A percentile compares a stretch with the other conserved stretches of the same genome.
These are phyloP conservation scores for Taphrorychus bicolor DNA, from an alignment of 2,888 invertebrate genomes.

Conservation along the genomic window DNA sequence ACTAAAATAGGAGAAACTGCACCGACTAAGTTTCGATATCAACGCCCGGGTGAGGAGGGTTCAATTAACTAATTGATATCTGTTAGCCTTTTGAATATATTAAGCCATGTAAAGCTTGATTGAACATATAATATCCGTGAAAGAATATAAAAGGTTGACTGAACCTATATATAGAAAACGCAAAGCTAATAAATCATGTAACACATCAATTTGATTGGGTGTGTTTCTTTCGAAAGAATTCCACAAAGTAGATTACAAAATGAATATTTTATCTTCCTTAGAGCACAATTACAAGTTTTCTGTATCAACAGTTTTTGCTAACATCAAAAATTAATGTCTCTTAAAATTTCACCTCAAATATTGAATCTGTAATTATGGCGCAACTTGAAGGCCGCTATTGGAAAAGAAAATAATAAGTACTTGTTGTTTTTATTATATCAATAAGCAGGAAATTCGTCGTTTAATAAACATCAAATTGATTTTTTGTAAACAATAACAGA, in stretches of 20 bases:
- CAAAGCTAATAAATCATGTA: not conserved
- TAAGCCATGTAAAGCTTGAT: not conserved
- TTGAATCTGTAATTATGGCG: no score
- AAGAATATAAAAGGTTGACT: not conserved
- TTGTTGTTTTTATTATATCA: no score
- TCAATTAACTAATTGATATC: constrained; percentile 12
- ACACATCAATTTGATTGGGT: not conserved
- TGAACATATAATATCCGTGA: constrained; percentile 3
- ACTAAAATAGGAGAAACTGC: not conserved
- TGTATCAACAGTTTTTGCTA: no score
- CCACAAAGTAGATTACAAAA: not conserved
- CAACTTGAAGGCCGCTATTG: no score
- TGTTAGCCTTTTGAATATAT: constrained; percentile 1
- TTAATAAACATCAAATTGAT: no score
- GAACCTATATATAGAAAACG: not conserved
- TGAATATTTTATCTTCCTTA: not conserved
- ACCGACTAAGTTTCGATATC: not conserved
- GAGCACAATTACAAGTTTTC: no score
- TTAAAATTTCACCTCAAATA: no score
- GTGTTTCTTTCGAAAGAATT: not conserved
- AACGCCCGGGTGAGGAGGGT: not conserved
- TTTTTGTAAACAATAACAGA: no score
- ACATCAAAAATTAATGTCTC: no score
- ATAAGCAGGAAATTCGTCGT: no score
- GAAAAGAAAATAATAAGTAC: no score